Base-by-base conservation (phyloP, 1,140 invertebrate genomes). In the Drosophila aff. region DNA sequence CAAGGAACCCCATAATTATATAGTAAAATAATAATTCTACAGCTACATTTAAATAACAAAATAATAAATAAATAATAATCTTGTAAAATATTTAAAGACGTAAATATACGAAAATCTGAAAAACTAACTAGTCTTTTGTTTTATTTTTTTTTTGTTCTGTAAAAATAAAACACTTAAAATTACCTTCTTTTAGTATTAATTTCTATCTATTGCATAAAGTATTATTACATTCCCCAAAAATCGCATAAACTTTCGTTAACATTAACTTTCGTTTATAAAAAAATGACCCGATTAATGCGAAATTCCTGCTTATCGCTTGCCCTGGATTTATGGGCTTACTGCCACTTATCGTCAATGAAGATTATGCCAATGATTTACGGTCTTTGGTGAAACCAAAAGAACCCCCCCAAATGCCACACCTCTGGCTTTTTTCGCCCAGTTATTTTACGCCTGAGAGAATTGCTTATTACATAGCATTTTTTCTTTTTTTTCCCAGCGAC, bases 401-500 rank as follows among this genome's bases (percentile, higher is more conserved):
- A 18, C 0, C 40, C 33, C 23, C 23, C 13, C 40, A 11, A 18
- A n/a, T n/a, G 33, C 40, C 4, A 40, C 46, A 31, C 63, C 67
- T 26, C 50, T 68, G 64, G 13, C 6, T 2, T n/a, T n/a, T 57
- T 53, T 47, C 36, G 6, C n/a, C 13, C 33, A 67, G 52, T 44
- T 62, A 72, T 44, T 44, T 44, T 47, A 47, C 68, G 68, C 68
- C 68, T 36, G 31, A 74, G 57, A 50, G 46, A 68, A 64, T 50
- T 23, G 15, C 52, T 31, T 47, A 50, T 28, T 47, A 44, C n/a
- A 44, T 65, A 58, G 41, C 33, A 40, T 28, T 43, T 28, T 11
- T 11, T 13, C 23, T 26, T 50, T 33, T n/a, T 28, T 26, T 49
- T 5, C 4, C 36, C 9, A 57, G 52, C 9, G 11, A 2, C 23